Conservation (phyloP, 1,140 invertebrate species). For the Aethina tumida region DNA sequence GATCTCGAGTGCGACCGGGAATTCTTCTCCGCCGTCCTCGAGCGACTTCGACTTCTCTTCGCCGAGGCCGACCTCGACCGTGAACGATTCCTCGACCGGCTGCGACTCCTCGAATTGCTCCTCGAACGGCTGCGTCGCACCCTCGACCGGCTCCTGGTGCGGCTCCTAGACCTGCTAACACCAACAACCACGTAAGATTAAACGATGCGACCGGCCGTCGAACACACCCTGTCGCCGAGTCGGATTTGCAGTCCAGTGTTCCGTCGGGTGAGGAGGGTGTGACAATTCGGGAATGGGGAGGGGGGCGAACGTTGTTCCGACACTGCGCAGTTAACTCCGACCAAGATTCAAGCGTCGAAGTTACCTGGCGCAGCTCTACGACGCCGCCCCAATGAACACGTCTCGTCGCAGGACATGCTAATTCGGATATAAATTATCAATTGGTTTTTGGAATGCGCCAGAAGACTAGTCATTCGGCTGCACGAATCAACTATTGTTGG, state of each 20-base stretch:
- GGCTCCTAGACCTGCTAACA: slow-evolving; percentile 41
- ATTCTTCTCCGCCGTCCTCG: slow-evolving; percentile 21
- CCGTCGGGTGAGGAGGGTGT: background rate
- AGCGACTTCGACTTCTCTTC: slow-evolving; percentile 30
- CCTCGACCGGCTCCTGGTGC: slow-evolving; percentile 37
- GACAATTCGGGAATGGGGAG: background rate
- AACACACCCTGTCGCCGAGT: background rate
- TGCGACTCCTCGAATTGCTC: slow-evolving; percentile 34
- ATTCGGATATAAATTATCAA: no score
- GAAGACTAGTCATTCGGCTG: no score
- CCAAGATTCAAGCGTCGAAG: background rate
- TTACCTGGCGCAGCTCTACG: no score
- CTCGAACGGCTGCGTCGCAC: slow-evolving; percentile 33
- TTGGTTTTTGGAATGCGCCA: no score
- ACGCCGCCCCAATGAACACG: no score
- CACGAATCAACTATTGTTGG: no score
- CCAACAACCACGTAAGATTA: slow-evolving; percentile 1
- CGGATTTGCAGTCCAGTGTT: background rate
- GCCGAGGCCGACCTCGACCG: slow-evolving; percentile 30
- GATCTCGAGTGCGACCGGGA: slow-evolving; percentile 29
- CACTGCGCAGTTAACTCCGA: background rate
- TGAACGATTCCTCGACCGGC: slow-evolving; percentile 33
- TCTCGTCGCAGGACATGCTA: no score
- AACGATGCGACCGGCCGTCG: background rate
- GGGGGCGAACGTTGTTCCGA: background rate